These are phyloP conservation scores for Odontothrips loti DNA, from an alignment of 2,888 invertebrate genomes.

Conservation along the genomic window DNA sequence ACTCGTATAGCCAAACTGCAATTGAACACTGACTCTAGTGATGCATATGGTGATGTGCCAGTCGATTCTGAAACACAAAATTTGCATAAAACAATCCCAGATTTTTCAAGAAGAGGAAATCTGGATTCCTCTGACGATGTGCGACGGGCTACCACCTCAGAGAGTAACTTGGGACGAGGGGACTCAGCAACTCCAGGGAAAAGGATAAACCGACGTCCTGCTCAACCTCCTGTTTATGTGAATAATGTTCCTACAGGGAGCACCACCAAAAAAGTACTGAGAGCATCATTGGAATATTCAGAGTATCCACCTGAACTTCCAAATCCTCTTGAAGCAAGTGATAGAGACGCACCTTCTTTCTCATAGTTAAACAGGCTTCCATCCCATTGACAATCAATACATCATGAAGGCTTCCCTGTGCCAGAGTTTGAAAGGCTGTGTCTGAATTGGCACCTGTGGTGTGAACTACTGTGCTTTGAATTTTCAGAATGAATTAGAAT, in stretches of 20 bases:
- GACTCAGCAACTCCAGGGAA: background rate
- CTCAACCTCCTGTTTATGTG: slow-evolving; percentile 7
- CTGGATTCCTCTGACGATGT: background rate
- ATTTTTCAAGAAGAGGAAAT: slow-evolving; percentile 12
- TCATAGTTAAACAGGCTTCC: background rate
- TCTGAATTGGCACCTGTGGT: background rate
- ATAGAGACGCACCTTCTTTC: slow-evolving; percentile 12
- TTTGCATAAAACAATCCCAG: slow-evolving; percentile 9
- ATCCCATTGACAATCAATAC: background rate
- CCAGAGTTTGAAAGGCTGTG: slow-evolving; percentile 16
- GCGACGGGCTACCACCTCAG: background rate
- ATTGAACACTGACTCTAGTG: background rate
- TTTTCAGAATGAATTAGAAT: background rate
- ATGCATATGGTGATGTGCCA: background rate
- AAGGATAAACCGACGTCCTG: slow-evolving; percentile 5
- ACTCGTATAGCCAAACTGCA: slow-evolving; percentile 38
- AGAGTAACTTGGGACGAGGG: background rate
- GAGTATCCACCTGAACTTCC: slow-evolving; percentile 8
- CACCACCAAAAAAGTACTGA: background rate
- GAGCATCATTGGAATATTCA: background rate
- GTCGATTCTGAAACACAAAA: background rate
- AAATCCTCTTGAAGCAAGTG: slow-evolving; percentile 18
- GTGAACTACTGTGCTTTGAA: background rate
- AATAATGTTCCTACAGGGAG: slow-evolving; percentile 8
- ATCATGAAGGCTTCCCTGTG: slow-evolving; percentile 9